A percentile compares a stretch with the other conserved stretches of the same genome.
Conservation (phyloP, 2,113 vertebrate species). For the Calyptomena viridis region DNA sequence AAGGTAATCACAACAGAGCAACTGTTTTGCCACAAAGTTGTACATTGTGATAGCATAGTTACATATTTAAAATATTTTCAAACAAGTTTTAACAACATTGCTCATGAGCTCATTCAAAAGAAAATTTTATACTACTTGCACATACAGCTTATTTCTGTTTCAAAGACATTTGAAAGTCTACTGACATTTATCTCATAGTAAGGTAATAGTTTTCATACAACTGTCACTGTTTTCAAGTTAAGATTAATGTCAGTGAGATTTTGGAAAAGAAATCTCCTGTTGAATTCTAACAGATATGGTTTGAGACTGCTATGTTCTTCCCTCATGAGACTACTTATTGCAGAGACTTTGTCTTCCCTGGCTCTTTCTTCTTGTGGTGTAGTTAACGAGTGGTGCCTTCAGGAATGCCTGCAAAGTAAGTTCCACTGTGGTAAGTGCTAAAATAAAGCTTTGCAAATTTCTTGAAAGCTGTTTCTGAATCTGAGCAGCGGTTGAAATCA, state of each 20-base stretch:
- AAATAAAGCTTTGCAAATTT: not conserved
- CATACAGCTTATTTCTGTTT: not conserved
- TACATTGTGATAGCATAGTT: not conserved
- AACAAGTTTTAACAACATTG: not conserved
- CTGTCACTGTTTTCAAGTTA: not conserved
- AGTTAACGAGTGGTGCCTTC: accelerated
- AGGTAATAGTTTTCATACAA: not conserved
- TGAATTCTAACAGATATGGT: not conserved
- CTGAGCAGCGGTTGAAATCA: not conserved
- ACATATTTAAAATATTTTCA: not conserved
- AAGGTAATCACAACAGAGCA: not conserved
- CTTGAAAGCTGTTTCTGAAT: not conserved
- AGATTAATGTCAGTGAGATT: not conserved
- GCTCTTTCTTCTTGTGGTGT: not conserved
- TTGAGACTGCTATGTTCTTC: not conserved
- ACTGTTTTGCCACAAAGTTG: not conserved
- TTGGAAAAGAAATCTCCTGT: not conserved
- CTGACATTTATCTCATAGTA: not conserved
- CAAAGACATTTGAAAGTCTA: not conserved
- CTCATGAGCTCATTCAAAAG: not conserved
- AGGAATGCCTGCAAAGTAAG: not conserved
- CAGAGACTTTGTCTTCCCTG: not conserved
- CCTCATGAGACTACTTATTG: not conserved
- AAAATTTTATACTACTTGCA: not conserved
- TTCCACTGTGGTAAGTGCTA: not conserved